Evolutionary conservation across 2,797 vertebrate species (phyloP).

Genomic region (Loris lydekkerianus): DNA sequence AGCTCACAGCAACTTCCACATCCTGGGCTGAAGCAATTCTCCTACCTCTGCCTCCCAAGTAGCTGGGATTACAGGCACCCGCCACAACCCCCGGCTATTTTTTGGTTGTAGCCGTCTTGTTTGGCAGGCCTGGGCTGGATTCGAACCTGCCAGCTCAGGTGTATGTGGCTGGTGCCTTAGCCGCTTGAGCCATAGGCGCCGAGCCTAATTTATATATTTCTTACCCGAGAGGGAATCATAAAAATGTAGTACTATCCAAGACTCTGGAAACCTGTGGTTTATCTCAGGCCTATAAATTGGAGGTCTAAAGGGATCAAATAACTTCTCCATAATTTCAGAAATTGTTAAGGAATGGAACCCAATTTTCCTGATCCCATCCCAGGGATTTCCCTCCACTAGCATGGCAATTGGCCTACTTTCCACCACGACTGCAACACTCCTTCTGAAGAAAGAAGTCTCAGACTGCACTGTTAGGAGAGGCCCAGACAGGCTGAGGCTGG

Average conservation of each 20-base stretch:
- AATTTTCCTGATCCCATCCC: background rate
- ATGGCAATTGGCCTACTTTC: background rate
- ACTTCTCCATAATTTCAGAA: background rate
- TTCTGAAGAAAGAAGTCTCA: background rate
- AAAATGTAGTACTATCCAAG: constrained; percentile 19
- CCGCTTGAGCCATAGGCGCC: no score
- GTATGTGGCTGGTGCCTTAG: no score
- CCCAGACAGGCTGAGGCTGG: background rate
- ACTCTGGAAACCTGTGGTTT: constrained; percentile 1
- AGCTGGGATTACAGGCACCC: no score
- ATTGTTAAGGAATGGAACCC: background rate
- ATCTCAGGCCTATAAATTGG: background rate
- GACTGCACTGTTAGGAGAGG: background rate
- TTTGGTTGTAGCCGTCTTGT: no score
- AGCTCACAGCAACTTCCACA: no score
- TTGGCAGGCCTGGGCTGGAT: no score
- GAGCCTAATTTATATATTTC: constrained; percentile 14
- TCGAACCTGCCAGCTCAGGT: no score
- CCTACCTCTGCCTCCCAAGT: no score
- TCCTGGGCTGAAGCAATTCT: no score
- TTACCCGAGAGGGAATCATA: constrained; percentile 24
- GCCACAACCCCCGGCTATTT: no score
- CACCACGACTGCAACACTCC: rapidly evolving
- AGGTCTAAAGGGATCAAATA: background rate
- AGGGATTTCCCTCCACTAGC: background rate